phyloP scores from a whole-genome alignment of 2,797 vertebrate species.

The Protonibea diacanthus region DNA sequence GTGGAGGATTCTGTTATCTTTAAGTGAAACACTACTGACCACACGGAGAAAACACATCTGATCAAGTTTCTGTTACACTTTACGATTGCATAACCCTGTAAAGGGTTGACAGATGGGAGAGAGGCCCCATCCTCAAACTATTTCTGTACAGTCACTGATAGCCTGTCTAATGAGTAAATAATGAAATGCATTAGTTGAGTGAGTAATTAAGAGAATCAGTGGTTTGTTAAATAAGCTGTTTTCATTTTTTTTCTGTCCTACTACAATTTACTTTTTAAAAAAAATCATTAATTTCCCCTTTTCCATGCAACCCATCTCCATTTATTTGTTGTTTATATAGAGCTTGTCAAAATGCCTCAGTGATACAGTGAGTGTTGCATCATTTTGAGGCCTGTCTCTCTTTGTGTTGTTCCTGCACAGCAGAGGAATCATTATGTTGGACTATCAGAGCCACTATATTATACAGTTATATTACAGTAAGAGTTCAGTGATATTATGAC shows the following conservation, averaged over 20 bases:
- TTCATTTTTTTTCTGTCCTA: no score
- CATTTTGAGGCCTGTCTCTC: constrained; percentile 10
- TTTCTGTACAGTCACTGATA: no score
- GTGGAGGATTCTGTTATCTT: background rate
- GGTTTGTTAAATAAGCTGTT: background rate
- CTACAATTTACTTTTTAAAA: no score
- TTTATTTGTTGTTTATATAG: background rate
- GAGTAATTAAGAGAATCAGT: background rate
- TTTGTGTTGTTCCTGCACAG: background rate
- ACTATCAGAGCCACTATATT: background rate
- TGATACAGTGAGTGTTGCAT: constrained; percentile 3
- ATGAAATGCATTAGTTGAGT: background rate
- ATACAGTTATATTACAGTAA: background rate
- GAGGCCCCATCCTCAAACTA: background rate
- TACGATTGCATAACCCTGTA: background rate
- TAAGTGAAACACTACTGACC: background rate
- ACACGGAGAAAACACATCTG: background rate
- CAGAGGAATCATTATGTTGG: no score
- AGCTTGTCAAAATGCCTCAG: constrained; percentile 5
- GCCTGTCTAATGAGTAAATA: background rate
- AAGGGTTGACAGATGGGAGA: constrained; percentile 8
- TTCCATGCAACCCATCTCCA: background rate
- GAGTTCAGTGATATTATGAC: background rate
- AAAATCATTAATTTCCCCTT: background rate
- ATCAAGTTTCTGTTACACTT: background rate